Evolutionary conservation across 1,140 invertebrate species (phyloP).

Genomic region (Cyrtorhinus lividipennis): DNA sequence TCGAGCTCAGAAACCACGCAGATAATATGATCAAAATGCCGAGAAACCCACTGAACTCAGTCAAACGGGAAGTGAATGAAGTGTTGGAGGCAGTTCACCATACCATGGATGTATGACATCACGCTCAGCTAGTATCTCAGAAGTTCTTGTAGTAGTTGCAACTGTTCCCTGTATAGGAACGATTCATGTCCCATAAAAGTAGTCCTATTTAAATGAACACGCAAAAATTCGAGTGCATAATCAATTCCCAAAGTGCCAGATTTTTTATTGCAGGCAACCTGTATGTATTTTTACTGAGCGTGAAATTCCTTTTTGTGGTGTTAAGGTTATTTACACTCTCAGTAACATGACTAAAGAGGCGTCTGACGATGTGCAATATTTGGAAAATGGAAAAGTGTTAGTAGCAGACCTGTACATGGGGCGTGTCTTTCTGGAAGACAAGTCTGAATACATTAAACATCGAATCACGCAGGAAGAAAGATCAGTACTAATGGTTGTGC

Average conservation of each 20-base stretch:
- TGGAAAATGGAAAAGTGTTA: not conserved
- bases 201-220: not conserved
- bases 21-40: not conserved
- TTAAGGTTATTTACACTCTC: not conserved
- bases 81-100: not conserved
- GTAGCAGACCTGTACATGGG: not conserved
- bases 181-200: not conserved
- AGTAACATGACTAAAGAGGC: not conserved
- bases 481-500: not conserved
- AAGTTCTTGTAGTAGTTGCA: not conserved
- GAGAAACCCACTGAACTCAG: not conserved
- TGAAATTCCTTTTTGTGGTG: not conserved
- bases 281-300: not conserved
- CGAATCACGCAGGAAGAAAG: not conserved
- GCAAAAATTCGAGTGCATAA: not conserved
- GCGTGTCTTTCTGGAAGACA: not conserved
- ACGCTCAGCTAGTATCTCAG: not conserved
- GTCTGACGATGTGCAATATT: not conserved
- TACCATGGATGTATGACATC: slow-evolving; percentile 1
- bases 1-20: not conserved
- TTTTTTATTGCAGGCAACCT: not conserved
- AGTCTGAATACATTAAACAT: not conserved
- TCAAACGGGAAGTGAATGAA: slow-evolving; percentile 4
- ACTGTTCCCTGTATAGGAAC: not conserved
- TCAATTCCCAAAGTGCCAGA: not conserved